Conservation (phyloP, 2,797 vertebrate genomes). For the Sarcophilus harrisii region DNA sequence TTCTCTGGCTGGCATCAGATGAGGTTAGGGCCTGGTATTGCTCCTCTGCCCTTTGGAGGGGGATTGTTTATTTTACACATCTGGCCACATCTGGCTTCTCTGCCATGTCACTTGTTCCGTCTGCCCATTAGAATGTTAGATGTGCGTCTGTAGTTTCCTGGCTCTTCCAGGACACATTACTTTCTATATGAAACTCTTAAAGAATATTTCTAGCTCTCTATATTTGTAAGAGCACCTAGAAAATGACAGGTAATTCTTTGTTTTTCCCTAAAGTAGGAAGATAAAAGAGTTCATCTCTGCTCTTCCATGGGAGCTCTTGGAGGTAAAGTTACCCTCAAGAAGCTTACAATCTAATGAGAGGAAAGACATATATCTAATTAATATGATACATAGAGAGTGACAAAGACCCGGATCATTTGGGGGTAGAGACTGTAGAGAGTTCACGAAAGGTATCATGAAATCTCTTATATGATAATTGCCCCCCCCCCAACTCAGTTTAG, state of each 20-base stretch:
- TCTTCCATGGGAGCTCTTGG: neutral
- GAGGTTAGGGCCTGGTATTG: neutral
- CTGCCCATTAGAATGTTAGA: conserved; percentile 76
- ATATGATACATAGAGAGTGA: neutral
- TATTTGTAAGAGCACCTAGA: neutral
- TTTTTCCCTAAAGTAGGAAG: neutral
- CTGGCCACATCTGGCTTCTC: conserved; percentile 57
- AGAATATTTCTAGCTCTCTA: conserved; percentile 56
- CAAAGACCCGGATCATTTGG: neutral
- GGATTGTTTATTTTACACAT: conserved; percentile 70
- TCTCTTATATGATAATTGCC: neutral
- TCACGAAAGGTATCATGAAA: neutral
- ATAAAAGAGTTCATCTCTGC: neutral
- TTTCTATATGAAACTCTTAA: conserved; percentile 15
- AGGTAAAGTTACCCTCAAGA: neutral
- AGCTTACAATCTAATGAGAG: neutral
- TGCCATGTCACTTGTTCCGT: conserved; percentile 78
- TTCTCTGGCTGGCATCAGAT: neutral
- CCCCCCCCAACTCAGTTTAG: neutral
- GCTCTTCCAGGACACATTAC: conserved; percentile 52
- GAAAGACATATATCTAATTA: neutral
- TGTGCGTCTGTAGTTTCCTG: conserved; percentile 30
- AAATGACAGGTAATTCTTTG: neutral
- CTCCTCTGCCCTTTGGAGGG: conserved; percentile 10
- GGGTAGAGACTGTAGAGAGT: neutral